Evolutionary conservation across 2,797 vertebrate species (phyloP), one percentile per base, ranked within the genome.

Genomic region (Cirrhinus mrigala): DNA sequence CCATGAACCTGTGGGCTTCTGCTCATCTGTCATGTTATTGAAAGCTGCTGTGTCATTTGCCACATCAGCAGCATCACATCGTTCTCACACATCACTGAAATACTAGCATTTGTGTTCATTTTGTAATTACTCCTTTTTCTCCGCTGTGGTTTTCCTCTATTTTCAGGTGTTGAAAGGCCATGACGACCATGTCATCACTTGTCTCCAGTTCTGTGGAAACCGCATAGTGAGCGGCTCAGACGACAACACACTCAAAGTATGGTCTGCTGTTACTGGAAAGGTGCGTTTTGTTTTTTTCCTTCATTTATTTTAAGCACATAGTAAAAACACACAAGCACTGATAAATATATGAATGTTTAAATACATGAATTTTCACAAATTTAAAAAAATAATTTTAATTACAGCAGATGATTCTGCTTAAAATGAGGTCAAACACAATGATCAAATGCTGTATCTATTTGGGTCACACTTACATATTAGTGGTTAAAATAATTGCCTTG

Each of bases 221-320:
- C 96, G 98, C 83, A 99, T 99, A 33, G 98, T 99, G 91, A 99
- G 98, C 66, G 98, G 98, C 86, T 99, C 98, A 0, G 98, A 99
- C 3, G 98, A 99, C 96, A 99, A 99, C 96, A 99, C 98, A 10
- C 95, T 99, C 18, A 99, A 99, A 94, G 98, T 99, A 87, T 99
- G 98, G 98, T 99, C 98, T 44, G 98, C 98, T 1, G 97, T 99
- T 90, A 99, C 98, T 1, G 98, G 98, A 94, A 99, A 99, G 97
- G 98, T 99, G 92, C 89, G 95, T 6, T 33, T 46, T 62, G 12
- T 56, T n/a, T 56, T 4, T 33, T 56, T 56, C 24, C 1, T 69
- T 5, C 5, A 18, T 74, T 52, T 52, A 29, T 54, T 76, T 37
- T 12, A 76, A 56, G 20, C 29, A 20, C 16, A 46, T 10, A 46